A percentile compares a stretch with the other conserved stretches of the same genome.
phyloP scores from a whole-genome alignment of 2,888 invertebrate species.

The Plutella xylostella region DNA sequence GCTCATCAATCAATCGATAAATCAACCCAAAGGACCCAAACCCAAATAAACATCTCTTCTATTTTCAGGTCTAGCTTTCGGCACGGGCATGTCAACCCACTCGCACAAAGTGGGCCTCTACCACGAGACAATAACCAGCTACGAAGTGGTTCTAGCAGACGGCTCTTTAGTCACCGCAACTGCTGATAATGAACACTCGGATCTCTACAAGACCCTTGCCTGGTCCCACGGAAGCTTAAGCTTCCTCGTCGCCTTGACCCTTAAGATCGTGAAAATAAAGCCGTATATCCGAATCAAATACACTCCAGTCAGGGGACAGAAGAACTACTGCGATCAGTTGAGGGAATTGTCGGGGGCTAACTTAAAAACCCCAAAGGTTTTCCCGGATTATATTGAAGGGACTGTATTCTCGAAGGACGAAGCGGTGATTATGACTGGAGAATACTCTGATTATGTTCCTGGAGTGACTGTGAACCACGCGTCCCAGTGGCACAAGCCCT shows the following conservation, averaged over 20 bases:
- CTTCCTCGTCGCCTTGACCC: constrained; percentile 73
- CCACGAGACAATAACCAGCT: constrained; percentile 74
- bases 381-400: constrained; percentile 75
- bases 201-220: constrained; percentile 71
- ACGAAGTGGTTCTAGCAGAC: constrained; percentile 74
- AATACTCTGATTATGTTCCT: constrained; percentile 71
- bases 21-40: too few relatives aligned
- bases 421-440: constrained; percentile 76
- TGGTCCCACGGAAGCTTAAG: constrained; percentile 78
- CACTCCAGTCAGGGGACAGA: constrained; percentile 71
- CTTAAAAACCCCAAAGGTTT: constrained; percentile 42
- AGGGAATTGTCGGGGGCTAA: constrained; percentile 71
- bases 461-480: constrained; percentile 65
- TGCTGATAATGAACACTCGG: constrained; percentile 64
- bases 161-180: constrained; percentile 71
- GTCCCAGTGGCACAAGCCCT: constrained; percentile 76
- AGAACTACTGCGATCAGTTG: constrained; percentile 72
- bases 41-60: neutral
- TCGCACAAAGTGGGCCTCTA: constrained; percentile 78
- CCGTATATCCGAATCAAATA: constrained; percentile 75
- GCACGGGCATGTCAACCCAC: constrained; percentile 80
- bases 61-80: constrained; percentile 71
- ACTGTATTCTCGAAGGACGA: constrained; percentile 73
- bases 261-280: constrained; percentile 72
- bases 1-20: too few relatives aligned